Conservation (phyloP, 2,888 invertebrate species). For the Anoncus sp. region DNA sequence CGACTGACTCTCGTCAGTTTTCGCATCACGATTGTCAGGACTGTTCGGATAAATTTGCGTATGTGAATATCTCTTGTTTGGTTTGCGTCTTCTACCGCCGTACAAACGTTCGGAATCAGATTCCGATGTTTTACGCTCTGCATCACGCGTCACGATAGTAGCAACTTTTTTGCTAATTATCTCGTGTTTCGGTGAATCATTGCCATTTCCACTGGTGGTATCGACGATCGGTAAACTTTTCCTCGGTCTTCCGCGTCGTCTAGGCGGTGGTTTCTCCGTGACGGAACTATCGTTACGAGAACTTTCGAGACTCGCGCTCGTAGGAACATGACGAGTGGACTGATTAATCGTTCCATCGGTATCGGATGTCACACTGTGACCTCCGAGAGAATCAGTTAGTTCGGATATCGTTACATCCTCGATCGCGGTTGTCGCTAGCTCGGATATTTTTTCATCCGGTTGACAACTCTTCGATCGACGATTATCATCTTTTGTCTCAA, state of each 20-base stretch:
- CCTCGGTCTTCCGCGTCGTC: conserved; percentile 75
- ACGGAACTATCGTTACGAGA: conserved; percentile 24
- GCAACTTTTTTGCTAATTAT: conserved; percentile 44
- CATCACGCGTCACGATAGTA: conserved; percentile 57
- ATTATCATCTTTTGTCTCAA: conserved; percentile 70
- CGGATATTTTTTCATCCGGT: conserved; percentile 25
- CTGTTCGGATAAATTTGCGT: conserved; percentile 73
- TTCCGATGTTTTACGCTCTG: conserved; percentile 73
- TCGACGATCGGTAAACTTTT: conserved; percentile 64
- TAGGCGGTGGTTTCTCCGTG: conserved; percentile 57
- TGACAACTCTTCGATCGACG: conserved; percentile 39
- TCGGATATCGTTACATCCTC: conserved; percentile 75
- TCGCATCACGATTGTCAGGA: conserved; percentile 72
- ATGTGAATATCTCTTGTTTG: conserved; percentile 74
- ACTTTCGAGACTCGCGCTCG: conserved; percentile 16
- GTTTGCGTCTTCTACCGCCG: conserved; percentile 74
- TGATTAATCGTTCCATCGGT: conserved; percentile 60
- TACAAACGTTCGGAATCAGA: conserved; percentile 75
- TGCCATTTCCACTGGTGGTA: conserved; percentile 53
- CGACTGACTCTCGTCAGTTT: conserved; percentile 78
- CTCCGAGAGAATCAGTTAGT: conserved; percentile 69
- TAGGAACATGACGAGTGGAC: conserved; percentile 33
- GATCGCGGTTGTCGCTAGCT: conserved; percentile 71
- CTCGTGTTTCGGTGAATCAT: conserved; percentile 55
- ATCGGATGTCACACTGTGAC: conserved; percentile 73